Evolutionary conservation across 1,140 invertebrate genomes (phyloP).

Genomic region (Zelostemma sp.): DNA sequence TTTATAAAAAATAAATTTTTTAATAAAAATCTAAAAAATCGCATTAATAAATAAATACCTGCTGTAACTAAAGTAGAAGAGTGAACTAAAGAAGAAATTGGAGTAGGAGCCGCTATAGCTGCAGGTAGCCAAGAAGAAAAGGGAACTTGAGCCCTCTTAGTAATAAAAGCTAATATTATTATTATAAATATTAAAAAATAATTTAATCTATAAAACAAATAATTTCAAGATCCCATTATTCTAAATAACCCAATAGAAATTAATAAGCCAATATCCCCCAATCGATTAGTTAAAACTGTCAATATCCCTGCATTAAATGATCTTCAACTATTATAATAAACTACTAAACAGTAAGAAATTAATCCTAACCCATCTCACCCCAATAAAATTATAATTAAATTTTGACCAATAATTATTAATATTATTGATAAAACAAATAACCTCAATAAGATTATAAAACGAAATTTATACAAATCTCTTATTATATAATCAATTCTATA

Average conservation of each 20-base stretch:
- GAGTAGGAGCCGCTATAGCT: conserved; percentile 79
- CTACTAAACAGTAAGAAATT: conserved; percentile 71
- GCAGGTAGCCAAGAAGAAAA: conserved; percentile 79
- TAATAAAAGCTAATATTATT: conserved; percentile 74
- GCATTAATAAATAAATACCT: conserved; percentile 76
- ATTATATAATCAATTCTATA: conserved; percentile 75
- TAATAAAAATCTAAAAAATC: conserved; percentile 70
- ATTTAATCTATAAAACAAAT: conserved; percentile 53
- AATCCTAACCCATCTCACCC: conserved; percentile 78
- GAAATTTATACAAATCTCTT: conserved; percentile 68
- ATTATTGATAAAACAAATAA: conserved; percentile 79
- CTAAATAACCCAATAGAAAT: conserved; percentile 67
- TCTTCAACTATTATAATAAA: conserved; percentile 61
- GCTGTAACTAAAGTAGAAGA: conserved; percentile 82
- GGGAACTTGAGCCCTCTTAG: conserved; percentile 81
- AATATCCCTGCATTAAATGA: conserved; percentile 73
- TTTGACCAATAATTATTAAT: conserved; percentile 77
- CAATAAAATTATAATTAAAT: conserved; percentile 78
- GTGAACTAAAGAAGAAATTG: conserved; percentile 80
- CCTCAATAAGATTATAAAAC: conserved; percentile 73
- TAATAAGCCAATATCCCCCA: conserved; percentile 73
- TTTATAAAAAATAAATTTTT: conserved; percentile 33
- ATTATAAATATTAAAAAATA: conserved; percentile 71
- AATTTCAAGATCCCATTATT: conserved; percentile 71
- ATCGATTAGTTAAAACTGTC: conserved; percentile 75